Base-by-base conservation (phyloP, 2,888 invertebrate genomes). In the Aspidiotus rigidus region DNA sequence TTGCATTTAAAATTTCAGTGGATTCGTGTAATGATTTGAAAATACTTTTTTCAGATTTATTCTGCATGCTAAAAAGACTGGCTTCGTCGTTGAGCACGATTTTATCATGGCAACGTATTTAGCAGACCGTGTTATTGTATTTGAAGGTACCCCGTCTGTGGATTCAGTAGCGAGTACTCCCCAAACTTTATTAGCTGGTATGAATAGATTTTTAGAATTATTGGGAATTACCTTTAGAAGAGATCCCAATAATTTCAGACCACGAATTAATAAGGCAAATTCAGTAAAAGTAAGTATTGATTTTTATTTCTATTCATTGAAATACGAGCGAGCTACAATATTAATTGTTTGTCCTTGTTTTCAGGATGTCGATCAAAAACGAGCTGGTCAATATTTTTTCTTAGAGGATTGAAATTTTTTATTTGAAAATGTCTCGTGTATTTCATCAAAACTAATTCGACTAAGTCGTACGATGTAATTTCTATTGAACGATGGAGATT, bases 31-130 rank as follows among this genome's bases (percentile, higher is more conserved):
- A 3, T 28, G 2, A 28, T 28, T 28, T 28, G 2, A 28, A 28
- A n/a, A 49, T 59, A n/a, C 39, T 7, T 28, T 59, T 56, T 15
- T 60, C 78, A 87, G 87, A 76, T 99, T 97, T 78, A 97, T 99
- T 78, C 83, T 99, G 57, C 99, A 99, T 77, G 96, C 99, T 0
- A 99, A 99, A 82, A 95, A 98, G 79, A 99, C 99, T 8, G 99
- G 98, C 11, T 99, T 99, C 79, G 90, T 99, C 15, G 99, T 99
- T 1, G 99, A 99, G 86, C 99, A 99, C 87, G 98, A 99, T 82
- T 99, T 99, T 79, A 99, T 99, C 74, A 99, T 99, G 99, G 98
- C 98, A 15, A 99, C 99, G 0, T 99, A 99, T 79, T 83, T 96
- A 72, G 95, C 98, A 0, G 99, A 99, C 79, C 86, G 98, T 57